Evolutionary conservation across 2,797 vertebrate genomes (phyloP).

Genomic region (Typhlichthys subterraneus): DNA sequence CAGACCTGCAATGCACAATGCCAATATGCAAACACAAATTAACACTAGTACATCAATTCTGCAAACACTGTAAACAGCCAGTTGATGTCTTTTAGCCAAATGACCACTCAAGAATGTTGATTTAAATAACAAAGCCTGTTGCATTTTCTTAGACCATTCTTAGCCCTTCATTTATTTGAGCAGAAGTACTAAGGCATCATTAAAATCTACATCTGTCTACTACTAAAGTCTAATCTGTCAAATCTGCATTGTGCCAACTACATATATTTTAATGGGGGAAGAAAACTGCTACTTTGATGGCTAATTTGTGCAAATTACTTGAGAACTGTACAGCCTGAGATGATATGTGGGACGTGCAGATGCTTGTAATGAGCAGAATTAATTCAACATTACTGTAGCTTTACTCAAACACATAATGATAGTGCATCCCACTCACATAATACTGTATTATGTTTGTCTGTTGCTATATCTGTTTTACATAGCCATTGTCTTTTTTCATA

Average conservation of each 20-base stretch:
- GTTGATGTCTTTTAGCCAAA: conserved; percentile 1
- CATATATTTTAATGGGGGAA: conserved; percentile 44
- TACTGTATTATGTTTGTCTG: conserved; percentile 56
- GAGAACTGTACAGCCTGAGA: conserved; percentile 69
- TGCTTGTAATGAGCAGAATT: conserved; percentile 79
- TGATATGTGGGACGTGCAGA: conserved; percentile 74
- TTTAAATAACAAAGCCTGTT: not conserved
- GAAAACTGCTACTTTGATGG: conserved; percentile 63
- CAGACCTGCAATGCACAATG: not conserved
- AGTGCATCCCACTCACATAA: conserved; percentile 65
- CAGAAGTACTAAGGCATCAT: too few species aligned
- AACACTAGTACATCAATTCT: not conserved
- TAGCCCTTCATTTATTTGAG: not conserved
- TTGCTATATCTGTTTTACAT: conserved; percentile 42
- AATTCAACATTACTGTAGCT: conserved; percentile 66
- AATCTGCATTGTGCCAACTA: conserved; percentile 35
- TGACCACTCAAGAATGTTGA: not conserved
- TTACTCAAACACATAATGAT: conserved; percentile 70
- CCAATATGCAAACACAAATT: not conserved
- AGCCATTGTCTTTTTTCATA: conserved; percentile 46
- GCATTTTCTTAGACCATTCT: not conserved
- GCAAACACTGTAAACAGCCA: not conserved
- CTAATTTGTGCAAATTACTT: conserved; percentile 70
- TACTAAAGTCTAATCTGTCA: too few species aligned
- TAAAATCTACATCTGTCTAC: too few species aligned